phyloP scores from a whole-genome alignment of 2,113 vertebrate species.

The Oreochromis tanganicae region DNA sequence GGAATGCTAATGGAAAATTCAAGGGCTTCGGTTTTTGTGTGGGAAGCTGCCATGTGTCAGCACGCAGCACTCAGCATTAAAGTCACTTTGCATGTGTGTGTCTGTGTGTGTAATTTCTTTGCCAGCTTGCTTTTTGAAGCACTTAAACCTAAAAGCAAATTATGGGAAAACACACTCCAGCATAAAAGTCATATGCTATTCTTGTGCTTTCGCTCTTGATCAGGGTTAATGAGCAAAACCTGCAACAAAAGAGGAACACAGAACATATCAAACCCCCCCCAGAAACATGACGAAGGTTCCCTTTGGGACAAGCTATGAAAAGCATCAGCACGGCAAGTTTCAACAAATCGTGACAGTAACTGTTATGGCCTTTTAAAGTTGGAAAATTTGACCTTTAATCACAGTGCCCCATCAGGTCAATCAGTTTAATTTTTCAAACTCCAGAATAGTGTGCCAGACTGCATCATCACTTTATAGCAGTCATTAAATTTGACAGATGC shows the following conservation, averaged over 20 bases:
- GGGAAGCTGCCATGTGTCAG: slow-evolving; percentile 63
- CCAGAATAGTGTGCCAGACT: slow-evolving; percentile 11
- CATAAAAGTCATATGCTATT: not conserved
- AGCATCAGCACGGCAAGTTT: slow-evolving; percentile 2
- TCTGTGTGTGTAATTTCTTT: slow-evolving; percentile 5
- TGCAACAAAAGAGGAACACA: not conserved
- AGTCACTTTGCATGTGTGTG: slow-evolving; percentile 10
- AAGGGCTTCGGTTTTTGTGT: slow-evolving; percentile 44
- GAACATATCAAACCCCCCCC: not conserved
- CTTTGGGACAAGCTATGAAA: not conserved
- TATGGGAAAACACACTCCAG: slow-evolving; percentile 28
- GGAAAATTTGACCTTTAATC: slow-evolving; percentile 46
- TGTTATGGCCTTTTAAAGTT: slow-evolving; percentile 43
- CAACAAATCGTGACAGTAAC: slow-evolving; percentile 10
- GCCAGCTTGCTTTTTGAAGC: slow-evolving; percentile 38
- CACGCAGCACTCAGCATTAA: slow-evolving; percentile 35
- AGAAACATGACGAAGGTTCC: not conserved
- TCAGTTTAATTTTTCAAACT: slow-evolving; percentile 38
- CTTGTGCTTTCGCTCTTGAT: not conserved
- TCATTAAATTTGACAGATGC: slow-evolving; percentile 42
- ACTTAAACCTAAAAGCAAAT: slow-evolving; percentile 50
- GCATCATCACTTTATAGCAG: slow-evolving; percentile 3
- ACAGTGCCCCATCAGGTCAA: slow-evolving; percentile 34
- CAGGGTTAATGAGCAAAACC: not conserved
- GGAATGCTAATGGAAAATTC: slow-evolving; percentile 61